Base-by-base conservation (phyloP, 1,140 invertebrate genomes). In the Drosophila nigrodunni region DNA sequence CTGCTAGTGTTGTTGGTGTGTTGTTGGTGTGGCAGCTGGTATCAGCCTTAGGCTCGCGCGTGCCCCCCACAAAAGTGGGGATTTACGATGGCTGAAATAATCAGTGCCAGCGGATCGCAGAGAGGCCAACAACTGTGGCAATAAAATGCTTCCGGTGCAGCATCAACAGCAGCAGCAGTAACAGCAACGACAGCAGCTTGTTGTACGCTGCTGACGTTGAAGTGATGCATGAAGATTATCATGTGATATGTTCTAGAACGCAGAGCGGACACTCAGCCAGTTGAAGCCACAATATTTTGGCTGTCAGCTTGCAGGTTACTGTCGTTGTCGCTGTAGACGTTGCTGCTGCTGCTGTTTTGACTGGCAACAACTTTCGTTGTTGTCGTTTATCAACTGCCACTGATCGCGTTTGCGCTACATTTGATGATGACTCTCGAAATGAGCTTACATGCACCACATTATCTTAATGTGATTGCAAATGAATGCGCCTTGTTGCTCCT, bases 211-310 rank as follows among this genome's bases (percentile, higher is more conserved):
- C 83, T 88, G 80, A 87, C 80, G 61, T 80, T 72, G 69, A 82
- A 81, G 85, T 89, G 85, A 89, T 89, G 85, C 85, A 89, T 89
- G 85, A 81, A 89, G 85, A 89, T 89, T 89, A 89, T 89, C 85
- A 79, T 89, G 78, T 89, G 85, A 89, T 89, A 89, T 81, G 80
- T 88, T 88, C 77, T 78, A 88, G 80, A 88, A 62, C 72, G 67
- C 62, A 62, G 37, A 54, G 49, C 61, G 65, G 49, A 64, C 68
- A 65, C 30, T 59, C 46, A 34, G 34, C 7, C 61, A 35, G 67
- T 58, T 59, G 50, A 49, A 68, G 62, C 49, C 64, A 57, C 80
- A 79, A 83, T 85, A 75, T 85, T 85, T 85, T 80, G 80, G 73
- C 77, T 83, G 81, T 83, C 85, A 80, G 69, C 35, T 70, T 64